phyloP scores from a whole-genome alignment of 1,140 invertebrate species.

The Pogonus chalceus region DNA sequence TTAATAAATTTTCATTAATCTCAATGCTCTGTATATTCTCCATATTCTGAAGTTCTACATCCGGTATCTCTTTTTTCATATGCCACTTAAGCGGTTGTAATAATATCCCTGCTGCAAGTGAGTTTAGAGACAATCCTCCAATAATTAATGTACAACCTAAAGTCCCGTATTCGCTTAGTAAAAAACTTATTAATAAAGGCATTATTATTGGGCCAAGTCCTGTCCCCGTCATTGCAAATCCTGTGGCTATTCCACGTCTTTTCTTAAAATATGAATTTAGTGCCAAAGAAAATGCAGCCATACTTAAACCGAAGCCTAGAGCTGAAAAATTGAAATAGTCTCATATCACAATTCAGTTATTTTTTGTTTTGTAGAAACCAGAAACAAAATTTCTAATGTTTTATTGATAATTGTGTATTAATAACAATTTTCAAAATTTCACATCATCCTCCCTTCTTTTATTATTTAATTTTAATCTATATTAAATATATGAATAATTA shows the following conservation, averaged over 20 bases:
- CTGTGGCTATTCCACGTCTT: constrained; percentile 35
- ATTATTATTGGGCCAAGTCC: constrained; percentile 41
- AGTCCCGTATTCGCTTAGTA: constrained; percentile 32
- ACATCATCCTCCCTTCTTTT: too few species aligned
- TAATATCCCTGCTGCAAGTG: constrained; percentile 33
- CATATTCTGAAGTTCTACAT: constrained; percentile 11
- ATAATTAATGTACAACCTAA: constrained; percentile 36
- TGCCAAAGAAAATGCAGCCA: constrained; percentile 44
- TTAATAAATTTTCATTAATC: background rate
- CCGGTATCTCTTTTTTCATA: constrained; percentile 29
- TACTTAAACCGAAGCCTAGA: constrained; percentile 46
- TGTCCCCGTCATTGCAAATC: constrained; percentile 35
- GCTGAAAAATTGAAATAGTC: constrained; percentile 33
- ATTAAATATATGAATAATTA: too few species aligned
- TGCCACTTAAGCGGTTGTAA: constrained; percentile 45
- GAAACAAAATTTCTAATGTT: constrained; percentile 13
- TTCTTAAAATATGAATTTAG: constrained; percentile 39
- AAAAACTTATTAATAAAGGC: constrained; percentile 34
- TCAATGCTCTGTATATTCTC: too few species aligned
- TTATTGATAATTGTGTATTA: too few species aligned
- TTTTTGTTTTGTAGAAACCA: constrained; percentile 2
- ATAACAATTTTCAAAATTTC: too few species aligned
- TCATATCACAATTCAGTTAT: background rate
- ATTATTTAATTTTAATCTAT: too few species aligned
- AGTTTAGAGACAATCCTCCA: constrained; percentile 33